Percentiles rank a stretch among this genome's conserved stretches.
Conservation (phyloP, 2,797 vertebrate species). For the Bradypodion pumilum region DNA sequence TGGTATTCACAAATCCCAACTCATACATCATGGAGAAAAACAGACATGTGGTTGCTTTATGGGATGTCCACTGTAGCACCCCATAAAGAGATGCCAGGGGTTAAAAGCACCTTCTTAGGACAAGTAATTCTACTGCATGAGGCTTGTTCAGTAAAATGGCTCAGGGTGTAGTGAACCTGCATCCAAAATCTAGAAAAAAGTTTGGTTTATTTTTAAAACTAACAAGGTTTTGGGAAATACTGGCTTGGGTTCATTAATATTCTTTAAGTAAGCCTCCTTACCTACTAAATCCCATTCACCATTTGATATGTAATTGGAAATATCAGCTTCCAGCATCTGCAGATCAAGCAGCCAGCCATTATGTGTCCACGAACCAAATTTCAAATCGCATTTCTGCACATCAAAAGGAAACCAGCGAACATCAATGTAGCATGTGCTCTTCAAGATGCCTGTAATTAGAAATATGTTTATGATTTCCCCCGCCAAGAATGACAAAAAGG, state of each 20-base stretch:
- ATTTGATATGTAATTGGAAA: conserved; percentile 90
- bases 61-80: too few relatives aligned
- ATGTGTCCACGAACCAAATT: conserved; percentile 94
- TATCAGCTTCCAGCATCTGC: conserved; percentile 90
- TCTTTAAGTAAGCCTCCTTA: conserved; percentile 60
- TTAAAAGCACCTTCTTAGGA: not conserved
- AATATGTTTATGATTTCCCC: conserved; percentile 4
- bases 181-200: not conserved
- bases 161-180: not conserved
- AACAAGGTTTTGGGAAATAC: not conserved
- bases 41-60: not conserved
- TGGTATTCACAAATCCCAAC: too few relatives aligned
- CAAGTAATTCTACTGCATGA: too few relatives aligned
- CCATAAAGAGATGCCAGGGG: too few relatives aligned
- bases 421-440: conserved; percentile 92
- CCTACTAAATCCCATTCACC: conserved; percentile 94
- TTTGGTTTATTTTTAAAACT: too few relatives aligned
- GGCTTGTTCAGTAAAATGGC: not conserved
- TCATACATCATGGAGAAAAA: not conserved
- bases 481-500: fast-evolving
- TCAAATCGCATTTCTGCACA: conserved; percentile 90
- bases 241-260: not conserved
- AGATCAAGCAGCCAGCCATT: conserved; percentile 91
- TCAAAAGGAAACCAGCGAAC: conserved; percentile 94
- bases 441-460: conserved; percentile 65